Evolutionary conservation across 2,113 vertebrate genomes (phyloP), one percentile per base, ranked within the genome.

Genomic region (Myanophis thanlyinensis): DNA sequence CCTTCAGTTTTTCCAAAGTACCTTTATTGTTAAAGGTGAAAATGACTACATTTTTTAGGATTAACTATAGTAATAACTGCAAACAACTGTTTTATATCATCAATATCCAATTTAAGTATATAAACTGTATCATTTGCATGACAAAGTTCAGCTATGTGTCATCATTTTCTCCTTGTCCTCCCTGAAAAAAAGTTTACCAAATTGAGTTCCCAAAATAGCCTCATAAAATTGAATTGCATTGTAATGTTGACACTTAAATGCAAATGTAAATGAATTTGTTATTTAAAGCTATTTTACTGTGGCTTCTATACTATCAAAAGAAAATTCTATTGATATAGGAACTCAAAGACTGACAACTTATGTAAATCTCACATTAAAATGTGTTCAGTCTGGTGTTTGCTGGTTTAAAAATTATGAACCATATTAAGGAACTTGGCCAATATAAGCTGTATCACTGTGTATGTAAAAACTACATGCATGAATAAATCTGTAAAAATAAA

Each of bases 301-400:
- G 87, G 91, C 87, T 87, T n/a, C 54, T 62, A 0, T 15, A 88
- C 47, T 0, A 0, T 22, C 73, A 91, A 67, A 93, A 91, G 35
- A 91, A 54, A 35, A 85, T 46, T 54, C 0, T 90, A 8, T 8
- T 80, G 46, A 88, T 20, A 35, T 11, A 67, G 46, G 30, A 59
- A 9, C 2, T 86, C n/a, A 90, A 62, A 89, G 12, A 89, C 49
- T 27, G 51, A 53, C 44, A 92, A 85, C n/a, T 85, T 20, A 22
- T 59, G 48, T 15, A 9, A 18, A 48, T 73, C 88, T 89, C n/a
- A 10, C 88, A 89, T 47, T 92, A 85, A 90, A 85, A 86, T 3
- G 2, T 91, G 89, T 97, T 96, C 97, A 97, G 97, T 97, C 97
- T 97, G 96, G 96, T 97, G 97, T 97, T 98, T 98, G 96, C 86